These are phyloP conservation scores for Chelon labrosus DNA, from an alignment of 2,797 vertebrate genomes.

Conservation along the genomic window DNA sequence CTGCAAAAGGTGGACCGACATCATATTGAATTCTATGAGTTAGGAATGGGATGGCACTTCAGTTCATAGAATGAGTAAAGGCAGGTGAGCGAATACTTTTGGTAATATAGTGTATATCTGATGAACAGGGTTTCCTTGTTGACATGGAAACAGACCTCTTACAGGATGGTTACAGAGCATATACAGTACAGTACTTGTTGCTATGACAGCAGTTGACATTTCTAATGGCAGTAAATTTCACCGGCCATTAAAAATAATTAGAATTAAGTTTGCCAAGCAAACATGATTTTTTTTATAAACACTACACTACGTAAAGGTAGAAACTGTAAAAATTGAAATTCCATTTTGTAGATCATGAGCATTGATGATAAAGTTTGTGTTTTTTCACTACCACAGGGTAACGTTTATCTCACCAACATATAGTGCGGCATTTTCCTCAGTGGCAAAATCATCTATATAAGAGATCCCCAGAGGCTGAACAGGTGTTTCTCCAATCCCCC, in stretches of 20 bases:
- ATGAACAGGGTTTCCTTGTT: not conserved
- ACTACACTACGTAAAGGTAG: not conserved
- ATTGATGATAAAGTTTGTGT: not conserved
- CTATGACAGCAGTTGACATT: not conserved
- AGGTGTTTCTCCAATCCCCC: slow-evolving; percentile 84
- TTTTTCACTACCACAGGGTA: not conserved
- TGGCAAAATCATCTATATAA: slow-evolving; percentile 85
- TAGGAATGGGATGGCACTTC: no score
- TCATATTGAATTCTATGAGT: no score
- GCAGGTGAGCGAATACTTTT: no score
- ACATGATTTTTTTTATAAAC: not conserved
- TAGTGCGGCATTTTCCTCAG: slow-evolving; percentile 83
- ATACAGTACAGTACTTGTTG: not conserved
- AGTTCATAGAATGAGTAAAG: no score
- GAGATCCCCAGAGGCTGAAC: slow-evolving; percentile 84
- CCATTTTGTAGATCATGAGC: not conserved
- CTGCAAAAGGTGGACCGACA: no score
- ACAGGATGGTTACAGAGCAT: not conserved
- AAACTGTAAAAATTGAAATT: not conserved
- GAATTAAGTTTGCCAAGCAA: not conserved
- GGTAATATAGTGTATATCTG: no score
- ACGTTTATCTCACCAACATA: slow-evolving; percentile 80
- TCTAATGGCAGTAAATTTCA: not conserved
- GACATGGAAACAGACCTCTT: not conserved
- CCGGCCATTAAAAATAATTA: not conserved